phyloP scores from a whole-genome alignment of 1,140 invertebrate genomes.

The Lerema accius region DNA sequence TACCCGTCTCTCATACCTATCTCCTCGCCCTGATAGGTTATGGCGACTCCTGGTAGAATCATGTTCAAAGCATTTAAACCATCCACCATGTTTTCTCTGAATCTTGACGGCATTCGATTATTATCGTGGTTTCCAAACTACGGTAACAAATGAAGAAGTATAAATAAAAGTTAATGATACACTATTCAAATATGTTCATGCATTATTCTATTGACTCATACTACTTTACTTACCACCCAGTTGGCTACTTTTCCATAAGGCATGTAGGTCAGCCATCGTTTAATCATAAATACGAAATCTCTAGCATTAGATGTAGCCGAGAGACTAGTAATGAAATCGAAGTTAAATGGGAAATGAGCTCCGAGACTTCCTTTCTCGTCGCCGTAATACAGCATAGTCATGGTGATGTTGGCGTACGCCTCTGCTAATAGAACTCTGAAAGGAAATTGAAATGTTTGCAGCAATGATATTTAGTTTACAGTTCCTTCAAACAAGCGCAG shows the following conservation, averaged over 20 bases:
- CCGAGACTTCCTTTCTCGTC: slow-evolving; percentile 72
- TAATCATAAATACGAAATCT: slow-evolving; percentile 79
- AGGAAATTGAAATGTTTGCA: slow-evolving; percentile 17
- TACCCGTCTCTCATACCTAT: too few relatives aligned
- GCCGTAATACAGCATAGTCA: slow-evolving; percentile 85
- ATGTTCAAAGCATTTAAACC: too few relatives aligned
- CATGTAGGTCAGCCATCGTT: slow-evolving; percentile 83
- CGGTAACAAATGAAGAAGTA: slow-evolving; percentile 34
- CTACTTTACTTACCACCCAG: slow-evolving; percentile 81
- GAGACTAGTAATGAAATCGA: slow-evolving; percentile 84
- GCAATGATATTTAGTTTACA: not conserved
- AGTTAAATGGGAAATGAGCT: slow-evolving; percentile 88
- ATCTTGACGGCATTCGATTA: slow-evolving; percentile 85
- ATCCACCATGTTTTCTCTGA: too few relatives aligned
- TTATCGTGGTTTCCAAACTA: slow-evolving; percentile 89
- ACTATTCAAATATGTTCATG: too few relatives aligned
- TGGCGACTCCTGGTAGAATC: too few relatives aligned
- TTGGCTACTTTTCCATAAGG: slow-evolving; percentile 79
- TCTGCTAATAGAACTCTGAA: slow-evolving; percentile 86
- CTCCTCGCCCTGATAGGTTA: too few relatives aligned
- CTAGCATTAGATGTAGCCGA: slow-evolving; percentile 65
- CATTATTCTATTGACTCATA: too few relatives aligned
- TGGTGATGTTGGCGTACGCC: slow-evolving; percentile 83
- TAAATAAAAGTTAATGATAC: too few relatives aligned
- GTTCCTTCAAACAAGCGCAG: not conserved